Evolutionary conservation across 92 coral and sea anemone species (phyloP), one percentile per base, ranked within the genome.

Genomic region (Phenganax stokvisi): DNA sequence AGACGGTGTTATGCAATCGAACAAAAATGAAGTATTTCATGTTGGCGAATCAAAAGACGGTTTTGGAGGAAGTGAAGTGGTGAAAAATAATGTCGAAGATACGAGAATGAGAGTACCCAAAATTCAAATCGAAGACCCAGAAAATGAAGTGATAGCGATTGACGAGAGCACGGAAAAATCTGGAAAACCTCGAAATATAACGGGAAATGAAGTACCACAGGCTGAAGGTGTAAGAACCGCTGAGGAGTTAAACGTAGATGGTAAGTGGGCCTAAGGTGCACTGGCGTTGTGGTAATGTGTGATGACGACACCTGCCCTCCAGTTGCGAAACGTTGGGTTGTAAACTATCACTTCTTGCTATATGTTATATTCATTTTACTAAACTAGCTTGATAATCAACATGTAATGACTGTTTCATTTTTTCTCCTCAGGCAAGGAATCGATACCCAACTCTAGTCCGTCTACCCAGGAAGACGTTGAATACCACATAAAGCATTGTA

Each of bases 401-500:
- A n/a, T 65, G 25, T 66, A 28, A 25, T 44, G 31, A 10, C 13
- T 7, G 1, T 13, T 15, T 80, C 25, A 4, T 25, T 29, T 57
- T n/a, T 44, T 12, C 59, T 12, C 37, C 54, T 25, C 57, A 56
- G 61, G 62, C 27, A 74, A 84, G 44, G 74, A 25, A 8, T 54
- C 52, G 12, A 9, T 67, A 13, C 54, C 25, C 12, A 60, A 12
- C 29, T 58, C 69, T 37, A 62, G 55, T 25, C 54, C 74, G 30
- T 79, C 83, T 7, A 8, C 73, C 10, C 60, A 62, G 8, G 83
- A 62, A n/a, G 83, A 79, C 10, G 61, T 79, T 37, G 83, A 79
- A 17, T 79, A 79, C 56, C 83, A 79, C 57, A 79, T 79, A 51
- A 79, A 68, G 73, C 83, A 79, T 54, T 47, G 83, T 79, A 12